Evolutionary conservation across 2,797 vertebrate species (phyloP), one percentile per base, ranked within the genome.

Genomic region (Lemur catta): DNA sequence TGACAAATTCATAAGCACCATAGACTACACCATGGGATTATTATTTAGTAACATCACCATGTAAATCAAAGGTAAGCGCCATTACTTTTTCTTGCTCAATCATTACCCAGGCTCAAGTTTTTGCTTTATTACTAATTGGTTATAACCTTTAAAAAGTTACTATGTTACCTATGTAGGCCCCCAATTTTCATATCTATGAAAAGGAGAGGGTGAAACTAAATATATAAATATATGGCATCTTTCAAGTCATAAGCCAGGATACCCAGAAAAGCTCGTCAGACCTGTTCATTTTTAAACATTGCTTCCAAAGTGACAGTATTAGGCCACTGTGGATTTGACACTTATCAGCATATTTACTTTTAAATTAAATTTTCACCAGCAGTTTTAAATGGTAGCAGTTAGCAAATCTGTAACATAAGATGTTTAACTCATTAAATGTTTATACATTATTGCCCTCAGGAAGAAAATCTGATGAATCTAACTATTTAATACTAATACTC

Each of bases 401-500:
- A 97, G 79, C 15, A 93, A 84, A 85, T 91, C 43, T 93, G 2
- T 82, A 90, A 92, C 28, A 48, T 35, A 88, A 91, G 52, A 91
- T 61, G 75, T 48, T 41, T 91, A 95, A 76, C 52, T 92, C 81
- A 93, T 33, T 92, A 92, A 72, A 57, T 91, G 59, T 87, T 78
- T 82, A 87, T 46, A 74, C 1, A 94, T 13, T 20, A 84, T 30
- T 65, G 5, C 8, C 41, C 35, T 96, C 50, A 87, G 90, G 52
- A 97, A 95, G 63, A 95, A 96, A 85, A 74, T 72, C 4, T 80
- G 63, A 92, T 85, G 6, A 84, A 55, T 79, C 8, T 78, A 92
- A 88, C 18, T 86, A 80, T 78, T 85, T 86, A 57, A 92, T 63
- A 92, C 4, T 76, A 43, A 96, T 65, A 91, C 18, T 89, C 41